phyloP scores from a whole-genome alignment of 2,888 invertebrate genomes.

The Cephonodes hylas region DNA sequence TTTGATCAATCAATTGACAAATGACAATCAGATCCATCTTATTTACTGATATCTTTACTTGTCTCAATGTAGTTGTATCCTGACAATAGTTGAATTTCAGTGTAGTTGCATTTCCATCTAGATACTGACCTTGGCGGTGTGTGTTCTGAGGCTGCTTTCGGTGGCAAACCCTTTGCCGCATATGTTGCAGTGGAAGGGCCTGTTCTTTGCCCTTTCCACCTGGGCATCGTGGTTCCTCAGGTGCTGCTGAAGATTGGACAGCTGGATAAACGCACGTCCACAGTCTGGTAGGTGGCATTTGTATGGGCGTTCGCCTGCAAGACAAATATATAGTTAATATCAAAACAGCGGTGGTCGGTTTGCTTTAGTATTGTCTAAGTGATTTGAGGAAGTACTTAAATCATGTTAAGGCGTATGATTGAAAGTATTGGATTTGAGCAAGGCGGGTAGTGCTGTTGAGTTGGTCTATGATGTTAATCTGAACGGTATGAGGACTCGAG shows the following conservation, averaged over 20 bases:
- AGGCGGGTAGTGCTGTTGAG: too few species aligned
- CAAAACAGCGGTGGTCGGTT: slow-evolving; percentile 14
- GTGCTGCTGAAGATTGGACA: slow-evolving; percentile 97
- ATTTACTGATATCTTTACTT: background rate
- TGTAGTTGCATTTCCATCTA: slow-evolving; percentile 13
- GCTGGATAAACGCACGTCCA: slow-evolving; percentile 97
- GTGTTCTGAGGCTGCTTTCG: slow-evolving; percentile 96
- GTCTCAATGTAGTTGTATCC: background rate
- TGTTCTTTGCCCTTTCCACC: slow-evolving; percentile 95
- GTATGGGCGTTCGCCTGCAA: slow-evolving; percentile 96
- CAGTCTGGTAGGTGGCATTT: slow-evolving; percentile 98
- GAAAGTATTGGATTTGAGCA: too few species aligned
- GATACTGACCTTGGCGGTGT: slow-evolving; percentile 96
- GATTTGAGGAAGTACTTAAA: too few species aligned
- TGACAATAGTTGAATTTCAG: background rate
- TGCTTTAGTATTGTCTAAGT: background rate
- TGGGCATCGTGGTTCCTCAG: slow-evolving; percentile 97
- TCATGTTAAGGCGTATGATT: too few species aligned
- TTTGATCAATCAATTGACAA: too few species aligned
- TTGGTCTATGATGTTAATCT: too few species aligned
- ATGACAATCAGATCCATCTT: too few species aligned
- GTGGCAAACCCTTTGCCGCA: slow-evolving; percentile 98
- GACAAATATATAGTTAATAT: slow-evolving; percentile 11
- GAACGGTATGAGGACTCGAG: too few species aligned
- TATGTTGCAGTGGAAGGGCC: slow-evolving; percentile 97